Conservation (phyloP, 2,113 vertebrate genomes). For the Rhinichthys klamathensis region DNA sequence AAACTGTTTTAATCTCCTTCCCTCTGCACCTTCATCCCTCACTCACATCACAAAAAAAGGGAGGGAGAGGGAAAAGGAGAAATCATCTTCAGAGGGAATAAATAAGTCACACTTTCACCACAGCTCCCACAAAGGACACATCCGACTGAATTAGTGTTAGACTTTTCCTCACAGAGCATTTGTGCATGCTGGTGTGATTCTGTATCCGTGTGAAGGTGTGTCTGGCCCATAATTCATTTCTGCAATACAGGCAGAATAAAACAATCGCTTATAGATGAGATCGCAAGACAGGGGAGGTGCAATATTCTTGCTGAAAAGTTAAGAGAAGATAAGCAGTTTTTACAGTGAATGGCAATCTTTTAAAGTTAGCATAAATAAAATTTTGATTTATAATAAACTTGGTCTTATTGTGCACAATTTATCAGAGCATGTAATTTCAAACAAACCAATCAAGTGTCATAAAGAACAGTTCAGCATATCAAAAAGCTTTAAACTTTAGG, state of each 20-base stretch:
- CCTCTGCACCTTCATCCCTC: constrained; percentile 48
- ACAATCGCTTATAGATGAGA: constrained; percentile 16
- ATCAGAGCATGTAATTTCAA: background rate
- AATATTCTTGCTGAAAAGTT: background rate
- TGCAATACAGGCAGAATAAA: constrained; percentile 18
- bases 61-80: constrained; percentile 58
- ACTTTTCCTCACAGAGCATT: constrained; percentile 47
- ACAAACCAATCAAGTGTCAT: background rate
- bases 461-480: background rate
- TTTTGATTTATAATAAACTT: background rate
- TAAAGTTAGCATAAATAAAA: background rate
- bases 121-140: constrained; percentile 49
- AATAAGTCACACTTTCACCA: constrained; percentile 69
- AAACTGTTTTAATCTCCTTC: constrained; percentile 61
- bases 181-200: constrained; percentile 33
- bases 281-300: constrained; percentile 5
- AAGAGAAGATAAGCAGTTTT: constrained; percentile 2
- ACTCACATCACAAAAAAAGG: constrained; percentile 25
- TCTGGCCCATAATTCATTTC: constrained; percentile 2
- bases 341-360: constrained; percentile 9
- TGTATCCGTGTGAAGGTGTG: constrained; percentile 10
- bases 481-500: background rate
- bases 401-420: background rate
- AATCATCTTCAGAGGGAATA: constrained; percentile 65
- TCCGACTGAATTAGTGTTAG: constrained; percentile 40